Percentiles rank a stretch among this genome's conserved stretches.
These are phyloP conservation scores for Ursus arctos DNA, from an alignment of 2,113 vertebrate genomes.

Conservation along the genomic window DNA sequence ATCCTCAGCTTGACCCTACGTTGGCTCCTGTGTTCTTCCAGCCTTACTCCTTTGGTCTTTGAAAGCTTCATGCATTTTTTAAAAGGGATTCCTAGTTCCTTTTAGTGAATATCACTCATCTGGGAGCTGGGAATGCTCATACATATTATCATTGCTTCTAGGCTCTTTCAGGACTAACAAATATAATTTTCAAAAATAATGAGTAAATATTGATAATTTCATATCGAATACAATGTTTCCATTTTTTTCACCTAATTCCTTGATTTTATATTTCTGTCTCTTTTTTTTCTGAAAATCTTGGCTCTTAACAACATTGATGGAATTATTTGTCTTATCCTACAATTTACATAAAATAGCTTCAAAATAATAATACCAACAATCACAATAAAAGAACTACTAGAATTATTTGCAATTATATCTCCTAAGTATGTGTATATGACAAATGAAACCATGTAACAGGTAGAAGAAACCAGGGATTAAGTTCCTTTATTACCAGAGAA, in stretches of 20 bases:
- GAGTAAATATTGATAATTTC: not conserved
- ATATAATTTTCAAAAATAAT: constrained; percentile 9
- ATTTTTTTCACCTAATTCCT: not conserved
- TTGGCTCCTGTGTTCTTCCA: not conserved
- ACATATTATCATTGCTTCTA: not conserved
- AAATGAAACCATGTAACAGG: not conserved
- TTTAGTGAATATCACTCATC: not conserved
- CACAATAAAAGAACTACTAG: not conserved
- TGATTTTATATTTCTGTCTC: constrained; percentile 10
- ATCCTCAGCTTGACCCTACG: not conserved
- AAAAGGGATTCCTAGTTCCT: not conserved
- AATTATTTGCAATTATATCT: not conserved
- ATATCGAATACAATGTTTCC: constrained; percentile 14
- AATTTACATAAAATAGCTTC: not conserved
- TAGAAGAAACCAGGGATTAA: not conserved
- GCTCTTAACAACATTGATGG: not conserved
- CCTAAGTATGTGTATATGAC: not conserved
- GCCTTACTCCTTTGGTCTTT: not conserved
- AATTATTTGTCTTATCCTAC: constrained; percentile 27
- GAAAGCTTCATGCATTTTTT: not conserved
- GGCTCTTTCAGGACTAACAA: not conserved
- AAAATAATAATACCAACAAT: constrained; percentile 31
- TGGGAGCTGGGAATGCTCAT: not conserved
- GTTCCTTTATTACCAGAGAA: constrained; percentile 40
- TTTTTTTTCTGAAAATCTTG: constrained; percentile 11